Conservation (phyloP, 2,113 vertebrate genomes). For the Acanthisitta chloris region DNA sequence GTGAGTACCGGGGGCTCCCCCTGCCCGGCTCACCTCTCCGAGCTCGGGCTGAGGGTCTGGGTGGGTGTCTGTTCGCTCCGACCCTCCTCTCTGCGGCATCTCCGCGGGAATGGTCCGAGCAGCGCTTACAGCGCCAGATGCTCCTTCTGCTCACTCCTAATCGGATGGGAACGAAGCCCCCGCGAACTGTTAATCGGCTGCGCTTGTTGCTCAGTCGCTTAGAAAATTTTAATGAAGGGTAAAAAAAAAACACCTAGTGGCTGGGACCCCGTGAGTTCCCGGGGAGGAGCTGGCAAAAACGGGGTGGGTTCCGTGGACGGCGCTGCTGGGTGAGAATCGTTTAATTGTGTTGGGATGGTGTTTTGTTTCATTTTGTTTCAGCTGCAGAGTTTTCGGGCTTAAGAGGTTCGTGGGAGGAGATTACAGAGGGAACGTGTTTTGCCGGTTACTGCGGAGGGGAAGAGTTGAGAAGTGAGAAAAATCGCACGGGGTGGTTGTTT, state of each 20-base stretch:
- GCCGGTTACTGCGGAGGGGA: rapidly evolving
- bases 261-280: background rate
- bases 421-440: rapidly evolving
- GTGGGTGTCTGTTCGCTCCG: rapidly evolving
- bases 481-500: background rate
- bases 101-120: too few species aligned
- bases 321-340: rapidly evolving
- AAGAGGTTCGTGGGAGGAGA: background rate
- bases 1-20: constrained; percentile 50
- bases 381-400: background rate
- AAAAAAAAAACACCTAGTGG: rapidly evolving
- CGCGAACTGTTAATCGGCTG: background rate
- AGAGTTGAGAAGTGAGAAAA: background rate
- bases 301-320: rapidly evolving
- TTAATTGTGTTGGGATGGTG: rapidly evolving
- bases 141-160: background rate
- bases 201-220: background rate
- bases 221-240: background rate
- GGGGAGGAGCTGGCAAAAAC: background rate
- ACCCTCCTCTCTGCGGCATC: too few species aligned
- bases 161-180: background rate
- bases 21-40: too few species aligned
- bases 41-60: too few species aligned
- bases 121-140: background rate
- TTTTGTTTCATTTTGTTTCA: background rate